Percentiles rank a stretch among this genome's conserved stretches.
phyloP scores from a whole-genome alignment of 2,113 vertebrate species.

The Melanerpes formicivorus region DNA sequence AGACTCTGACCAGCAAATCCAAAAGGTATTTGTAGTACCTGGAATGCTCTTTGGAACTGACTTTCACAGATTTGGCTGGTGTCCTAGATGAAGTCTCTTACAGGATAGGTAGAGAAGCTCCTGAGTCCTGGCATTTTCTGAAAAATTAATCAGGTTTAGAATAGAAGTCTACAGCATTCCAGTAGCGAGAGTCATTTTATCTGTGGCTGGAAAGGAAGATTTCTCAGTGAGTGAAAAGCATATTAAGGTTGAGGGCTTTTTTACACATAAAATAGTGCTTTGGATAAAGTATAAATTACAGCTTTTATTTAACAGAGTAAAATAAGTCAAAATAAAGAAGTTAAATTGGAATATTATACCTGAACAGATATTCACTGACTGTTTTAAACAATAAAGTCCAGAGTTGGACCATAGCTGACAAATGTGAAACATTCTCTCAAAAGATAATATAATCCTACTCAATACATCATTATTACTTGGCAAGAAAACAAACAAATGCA shows the following conservation, averaged over 20 bases:
- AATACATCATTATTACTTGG: constrained; percentile 24
- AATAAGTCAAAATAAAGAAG: not conserved
- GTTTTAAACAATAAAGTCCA: not conserved
- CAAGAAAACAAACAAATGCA: constrained; percentile 51
- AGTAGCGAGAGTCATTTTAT: not conserved
- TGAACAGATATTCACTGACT: not conserved
- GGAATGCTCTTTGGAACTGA: not conserved
- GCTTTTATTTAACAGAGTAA: not conserved
- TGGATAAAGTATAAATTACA: not conserved
- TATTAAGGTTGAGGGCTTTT: not conserved
- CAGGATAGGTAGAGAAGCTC: not conserved
- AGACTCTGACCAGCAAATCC: not conserved
- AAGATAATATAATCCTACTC: constrained; percentile 36
- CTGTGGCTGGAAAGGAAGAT: not conserved
- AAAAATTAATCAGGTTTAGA: not conserved
- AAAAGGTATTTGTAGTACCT: not conserved
- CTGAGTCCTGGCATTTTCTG: not conserved
- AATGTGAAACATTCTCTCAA: not conserved
- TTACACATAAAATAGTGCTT: not conserved
- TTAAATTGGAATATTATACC: not conserved
- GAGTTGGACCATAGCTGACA: not conserved
- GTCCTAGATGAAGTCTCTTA: not conserved
- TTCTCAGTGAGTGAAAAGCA: not conserved
- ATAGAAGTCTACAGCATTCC: not conserved
- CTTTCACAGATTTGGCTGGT: not conserved